These are phyloP conservation scores for Sylvia borin DNA, from an alignment of 2,797 vertebrate genomes.

Conservation along the genomic window DNA sequence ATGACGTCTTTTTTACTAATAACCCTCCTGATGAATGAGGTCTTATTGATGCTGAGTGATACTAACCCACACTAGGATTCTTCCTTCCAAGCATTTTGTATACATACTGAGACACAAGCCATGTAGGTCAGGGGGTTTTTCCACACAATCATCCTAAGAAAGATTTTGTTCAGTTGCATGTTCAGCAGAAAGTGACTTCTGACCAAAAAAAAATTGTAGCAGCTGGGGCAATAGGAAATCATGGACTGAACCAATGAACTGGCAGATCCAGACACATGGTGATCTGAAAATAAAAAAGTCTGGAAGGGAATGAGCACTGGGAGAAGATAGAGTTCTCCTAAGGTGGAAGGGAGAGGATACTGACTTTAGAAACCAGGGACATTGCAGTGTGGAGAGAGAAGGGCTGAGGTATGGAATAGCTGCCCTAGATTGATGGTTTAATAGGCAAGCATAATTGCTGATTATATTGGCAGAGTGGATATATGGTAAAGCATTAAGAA, in stretches of 20 bases:
- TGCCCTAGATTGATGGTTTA: not conserved
- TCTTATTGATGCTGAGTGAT: not conserved
- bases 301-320: not conserved
- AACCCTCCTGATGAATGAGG: not conserved
- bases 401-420: not conserved
- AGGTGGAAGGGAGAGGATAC: not conserved
- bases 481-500: not conserved
- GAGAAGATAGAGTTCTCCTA: not conserved
- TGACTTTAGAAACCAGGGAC: not conserved
- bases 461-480: not conserved
- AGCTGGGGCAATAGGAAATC: not conserved
- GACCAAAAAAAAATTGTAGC: not conserved
- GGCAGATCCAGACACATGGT: fast-evolving
- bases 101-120: fast-evolving
- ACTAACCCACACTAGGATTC: not conserved
- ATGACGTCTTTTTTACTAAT: fast-evolving
- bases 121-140: not conserved
- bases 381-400: not conserved
- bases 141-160: not conserved
- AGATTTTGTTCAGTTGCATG: not conserved
- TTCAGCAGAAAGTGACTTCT: not conserved
- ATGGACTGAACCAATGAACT: not conserved
- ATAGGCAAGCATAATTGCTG: not conserved
- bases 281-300: not conserved
- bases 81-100: not conserved